Base-by-base conservation (phyloP, 2,797 vertebrate genomes). In the Strix occidentalis region DNA sequence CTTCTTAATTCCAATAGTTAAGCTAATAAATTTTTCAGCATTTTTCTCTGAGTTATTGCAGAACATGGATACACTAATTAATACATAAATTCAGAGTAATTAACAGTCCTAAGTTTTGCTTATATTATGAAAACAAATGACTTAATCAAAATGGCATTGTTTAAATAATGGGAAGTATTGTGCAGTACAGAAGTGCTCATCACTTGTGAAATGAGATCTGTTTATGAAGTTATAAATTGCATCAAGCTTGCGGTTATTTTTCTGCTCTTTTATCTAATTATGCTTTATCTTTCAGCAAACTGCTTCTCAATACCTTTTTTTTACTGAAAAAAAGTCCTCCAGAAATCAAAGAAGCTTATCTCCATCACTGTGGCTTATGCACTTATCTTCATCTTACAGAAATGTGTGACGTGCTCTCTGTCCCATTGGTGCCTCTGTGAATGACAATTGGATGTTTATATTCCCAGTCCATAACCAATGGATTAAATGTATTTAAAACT, bases 341-440 rank as follows among this genome's bases (percentile, higher is more conserved):
- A 96, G 95, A 93, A 95, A 95, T 92, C 92, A 95, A 96, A 97
- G 58, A 9, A 85, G 63, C 82, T 96, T 95, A 96, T 97, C 95
- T 96, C 53, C 66, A 80, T 94, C 93, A 72, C 77, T 82, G 69
- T 94, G 80, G 63, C 29, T 95, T 96, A 93, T 79, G 80, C 64
- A 94, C 65, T 97, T 97, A 96, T 96, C 93, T 95, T 95, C 68
- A 91, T 95, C 87, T 91, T 56, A 93, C 91, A 96, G 92, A 79
- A 92, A 93, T 11, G 19, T 78, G 56, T 80, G 77, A 87, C 0
- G 4, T 43, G 54, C 26, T 96, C 86, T 50, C 50, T 65, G 63
- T 85, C 54, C 48, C 26, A 45, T 16, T 81, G 75, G 41, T 95
- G 56, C 28, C 54, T 86, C 33, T 69, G 46, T 75, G 75, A 97